A percentile compares a stretch with the other conserved stretches of the same genome.
Conservation (phyloP, 2,888 invertebrate genomes). For the Syrista parreyssii region DNA sequence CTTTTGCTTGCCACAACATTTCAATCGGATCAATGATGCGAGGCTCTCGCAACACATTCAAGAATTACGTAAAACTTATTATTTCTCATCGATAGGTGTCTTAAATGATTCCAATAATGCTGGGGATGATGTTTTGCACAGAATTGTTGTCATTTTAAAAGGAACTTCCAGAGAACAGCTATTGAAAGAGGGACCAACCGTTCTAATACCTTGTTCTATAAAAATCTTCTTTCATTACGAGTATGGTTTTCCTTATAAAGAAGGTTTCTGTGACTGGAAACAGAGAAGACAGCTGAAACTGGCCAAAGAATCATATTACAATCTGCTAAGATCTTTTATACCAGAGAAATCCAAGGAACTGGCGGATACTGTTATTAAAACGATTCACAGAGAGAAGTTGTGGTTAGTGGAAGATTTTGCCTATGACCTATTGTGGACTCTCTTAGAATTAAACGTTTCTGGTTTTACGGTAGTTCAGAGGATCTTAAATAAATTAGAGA, state of each 20-base stretch:
- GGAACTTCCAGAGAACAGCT: slow-evolving; percentile 38
- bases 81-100: neutral
- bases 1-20: neutral
- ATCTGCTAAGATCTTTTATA: slow-evolving; percentile 43
- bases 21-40: neutral
- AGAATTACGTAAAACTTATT: neutral
- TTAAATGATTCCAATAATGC: neutral
- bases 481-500: slow-evolving; percentile 47
- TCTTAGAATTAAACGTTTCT: slow-evolving; percentile 45
- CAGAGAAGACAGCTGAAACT: slow-evolving; percentile 36
- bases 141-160: slow-evolving; percentile 36
- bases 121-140: slow-evolving; percentile 22
- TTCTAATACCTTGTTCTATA: slow-evolving; percentile 42
- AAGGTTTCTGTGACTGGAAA: slow-evolving; percentile 41
- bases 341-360: slow-evolving; percentile 56
- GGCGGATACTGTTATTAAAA: slow-evolving; percentile 57
- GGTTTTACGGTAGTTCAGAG: slow-evolving; percentile 38
- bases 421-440: slow-evolving; percentile 52
- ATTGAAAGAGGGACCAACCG: slow-evolving; percentile 28
- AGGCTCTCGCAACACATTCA: neutral
- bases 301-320: slow-evolving; percentile 43
- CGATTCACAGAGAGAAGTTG: slow-evolving; percentile 60
- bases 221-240: slow-evolving; percentile 44
- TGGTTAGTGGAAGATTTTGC: slow-evolving; percentile 66
- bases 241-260: slow-evolving; percentile 24